Conservation (phyloP, 2,888 invertebrate species). For the Scrobipalpa atriplicella region DNA sequence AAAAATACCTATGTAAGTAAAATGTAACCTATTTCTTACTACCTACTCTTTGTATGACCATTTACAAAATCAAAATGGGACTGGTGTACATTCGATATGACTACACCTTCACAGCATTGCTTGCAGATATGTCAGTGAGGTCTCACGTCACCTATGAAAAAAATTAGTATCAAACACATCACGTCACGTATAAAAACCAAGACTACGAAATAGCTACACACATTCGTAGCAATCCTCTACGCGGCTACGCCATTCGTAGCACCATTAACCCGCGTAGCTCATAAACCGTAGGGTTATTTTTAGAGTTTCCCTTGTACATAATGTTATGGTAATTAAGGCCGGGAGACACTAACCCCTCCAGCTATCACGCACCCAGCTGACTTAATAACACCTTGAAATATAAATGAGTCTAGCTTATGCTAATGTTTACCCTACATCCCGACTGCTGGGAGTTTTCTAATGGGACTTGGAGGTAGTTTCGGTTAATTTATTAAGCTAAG, state of each 20-base stretch:
- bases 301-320: not conserved
- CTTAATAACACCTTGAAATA: not conserved
- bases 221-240: not conserved
- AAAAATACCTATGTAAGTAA: too few species aligned
- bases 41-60: too few species aligned
- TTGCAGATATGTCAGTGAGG: too few species aligned
- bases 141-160: not conserved
- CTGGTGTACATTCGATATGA: too few species aligned
- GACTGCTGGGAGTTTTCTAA: not conserved
- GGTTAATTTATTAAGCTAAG: slow-evolving; percentile 1
- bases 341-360: slow-evolving; percentile 1
- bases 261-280: slow-evolving; percentile 7
- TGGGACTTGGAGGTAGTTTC: not conserved
- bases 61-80: too few species aligned
- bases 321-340: slow-evolving; percentile 2
- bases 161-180: not conserved
- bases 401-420: too few species aligned
- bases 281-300: not conserved
- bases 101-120: too few species aligned
- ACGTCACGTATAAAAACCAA: too few species aligned
- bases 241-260: not conserved
- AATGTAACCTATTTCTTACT: too few species aligned
- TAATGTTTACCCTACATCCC: not conserved
- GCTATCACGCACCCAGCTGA: not conserved
- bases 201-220: not conserved